A percentile compares a stretch with the other conserved stretches of the same genome.
Conservation (phyloP, 2,888 invertebrate genomes). For the Tenthredo scrophulariae region DNA sequence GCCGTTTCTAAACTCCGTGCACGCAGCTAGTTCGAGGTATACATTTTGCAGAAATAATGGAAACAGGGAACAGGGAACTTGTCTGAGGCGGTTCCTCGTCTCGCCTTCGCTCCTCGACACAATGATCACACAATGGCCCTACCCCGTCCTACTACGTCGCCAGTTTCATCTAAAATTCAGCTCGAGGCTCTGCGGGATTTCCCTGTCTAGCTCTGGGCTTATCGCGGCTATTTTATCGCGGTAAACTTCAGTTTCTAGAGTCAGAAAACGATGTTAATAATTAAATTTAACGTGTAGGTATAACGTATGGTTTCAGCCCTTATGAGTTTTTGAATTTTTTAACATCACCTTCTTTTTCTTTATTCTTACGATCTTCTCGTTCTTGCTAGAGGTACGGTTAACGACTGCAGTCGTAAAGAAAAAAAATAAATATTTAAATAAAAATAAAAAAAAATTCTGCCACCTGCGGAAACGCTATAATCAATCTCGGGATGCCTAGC, state of each 20-base stretch:
- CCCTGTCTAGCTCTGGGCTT: slow-evolving; percentile 10
- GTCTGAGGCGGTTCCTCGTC: slow-evolving; percentile 25
- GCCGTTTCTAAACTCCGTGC: not conserved
- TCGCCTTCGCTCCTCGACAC: slow-evolving; percentile 21
- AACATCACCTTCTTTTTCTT: not conserved
- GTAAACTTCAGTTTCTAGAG: not conserved
- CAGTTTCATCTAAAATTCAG: slow-evolving; percentile 31
- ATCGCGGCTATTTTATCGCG: slow-evolving; percentile 34
- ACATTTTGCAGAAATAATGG: slow-evolving; percentile 25
- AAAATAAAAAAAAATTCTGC: not conserved
- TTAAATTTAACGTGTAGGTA: not conserved
- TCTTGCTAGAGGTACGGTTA: not conserved
- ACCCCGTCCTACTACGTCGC: not conserved
- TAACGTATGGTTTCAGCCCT: not conserved
- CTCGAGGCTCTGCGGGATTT: slow-evolving; percentile 23
- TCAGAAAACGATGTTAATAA: not conserved
- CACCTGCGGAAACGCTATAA: not conserved
- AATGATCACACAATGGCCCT: slow-evolving; percentile 6
- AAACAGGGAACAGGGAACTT: slow-evolving; percentile 10
- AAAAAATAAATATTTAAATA: not conserved
- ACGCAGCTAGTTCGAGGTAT: not conserved
- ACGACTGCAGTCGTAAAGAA: not conserved
- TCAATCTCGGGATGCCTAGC: not conserved
- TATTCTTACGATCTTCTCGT: not conserved
- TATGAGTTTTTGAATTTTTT: not conserved